These are phyloP conservation scores for Lacerta viridis DNA, from an alignment of 2,797 vertebrate species.

Conservation along the genomic window DNA sequence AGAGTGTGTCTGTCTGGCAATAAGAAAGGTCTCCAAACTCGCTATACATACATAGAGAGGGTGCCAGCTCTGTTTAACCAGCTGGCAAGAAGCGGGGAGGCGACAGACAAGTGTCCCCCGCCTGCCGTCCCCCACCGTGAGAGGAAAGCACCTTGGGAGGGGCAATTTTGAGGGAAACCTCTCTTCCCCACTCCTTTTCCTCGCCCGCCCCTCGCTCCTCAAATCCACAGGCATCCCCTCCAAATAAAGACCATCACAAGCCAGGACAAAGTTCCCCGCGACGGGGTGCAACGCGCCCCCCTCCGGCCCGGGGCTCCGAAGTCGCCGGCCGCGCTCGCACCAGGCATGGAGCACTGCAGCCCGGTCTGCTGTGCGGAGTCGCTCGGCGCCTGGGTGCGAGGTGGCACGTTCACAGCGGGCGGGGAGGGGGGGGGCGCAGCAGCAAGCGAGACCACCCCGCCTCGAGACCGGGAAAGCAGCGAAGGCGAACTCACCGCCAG, in stretches of 20 bases:
- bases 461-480: background rate
- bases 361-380: background rate
- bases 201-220: background rate
- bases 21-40: too few species aligned
- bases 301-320: background rate
- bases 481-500: background rate
- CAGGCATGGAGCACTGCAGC: background rate
- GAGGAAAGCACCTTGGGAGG: background rate
- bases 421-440: too few species aligned
- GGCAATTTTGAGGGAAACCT: background rate
- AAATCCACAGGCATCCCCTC: too few species aligned
- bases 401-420: too few species aligned
- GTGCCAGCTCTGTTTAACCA: background rate
- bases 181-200: too few species aligned
- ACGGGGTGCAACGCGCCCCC: background rate
- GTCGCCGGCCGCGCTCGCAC: background rate
- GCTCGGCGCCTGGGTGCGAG: background rate
- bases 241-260: background rate
- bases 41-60: too few species aligned
- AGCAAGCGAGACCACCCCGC: too few species aligned
- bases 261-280: background rate
- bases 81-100: background rate
- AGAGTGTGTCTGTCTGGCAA: too few species aligned
- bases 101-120: background rate
- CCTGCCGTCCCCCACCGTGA: too few species aligned